These are phyloP conservation scores for Imbricaverruca yamaguchii DNA, from an alignment of 2,888 invertebrate species.

Conservation along the genomic window DNA sequence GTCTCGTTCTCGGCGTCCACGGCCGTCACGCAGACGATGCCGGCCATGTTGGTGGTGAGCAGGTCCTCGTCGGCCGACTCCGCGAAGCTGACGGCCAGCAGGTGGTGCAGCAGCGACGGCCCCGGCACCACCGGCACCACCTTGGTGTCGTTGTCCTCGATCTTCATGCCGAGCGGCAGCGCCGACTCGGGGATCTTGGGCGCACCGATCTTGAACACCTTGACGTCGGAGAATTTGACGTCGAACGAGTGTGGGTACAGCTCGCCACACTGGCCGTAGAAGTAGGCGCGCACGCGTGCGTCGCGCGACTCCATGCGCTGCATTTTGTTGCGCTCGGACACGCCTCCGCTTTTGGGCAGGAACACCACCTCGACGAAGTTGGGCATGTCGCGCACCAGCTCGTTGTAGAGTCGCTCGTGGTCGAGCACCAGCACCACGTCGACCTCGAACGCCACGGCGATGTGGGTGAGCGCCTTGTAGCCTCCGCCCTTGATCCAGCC, in stretches of 20 bases:
- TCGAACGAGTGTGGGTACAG: conserved; percentile 92
- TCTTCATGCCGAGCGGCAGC: conserved; percentile 92
- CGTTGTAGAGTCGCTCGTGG: conserved; percentile 91
- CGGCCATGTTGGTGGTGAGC: conserved; percentile 76
- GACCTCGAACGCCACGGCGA: conserved; percentile 90
- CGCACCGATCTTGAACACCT: conserved; percentile 89
- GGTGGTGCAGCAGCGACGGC: conserved; percentile 70
- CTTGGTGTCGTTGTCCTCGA: conserved; percentile 79
- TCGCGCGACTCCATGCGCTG: conserved; percentile 68
- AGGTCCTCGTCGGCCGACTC: conserved; percentile 64
- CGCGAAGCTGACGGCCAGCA: conserved; percentile 82
- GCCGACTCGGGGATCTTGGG: conserved; percentile 89
- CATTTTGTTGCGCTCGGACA: conserved; percentile 72
- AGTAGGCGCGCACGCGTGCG: conserved; percentile 80
- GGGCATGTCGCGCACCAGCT: conserved; percentile 87
- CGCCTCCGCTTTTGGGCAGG: conserved; percentile 93
- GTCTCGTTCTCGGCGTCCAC: conserved; percentile 81
- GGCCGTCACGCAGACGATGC: conserved; percentile 87
- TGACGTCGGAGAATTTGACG: conserved; percentile 50
- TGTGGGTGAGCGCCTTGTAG: conserved; percentile 75
- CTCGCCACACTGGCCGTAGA: conserved; percentile 62
- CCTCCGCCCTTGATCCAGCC: conserved; percentile 94
- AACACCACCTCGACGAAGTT: conserved; percentile 85
- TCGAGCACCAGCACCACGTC: conserved; percentile 92
- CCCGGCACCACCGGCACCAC: conserved; percentile 68